Conservation (phyloP, 2,113 vertebrate genomes). For the Chloroceryle aenea region DNA sequence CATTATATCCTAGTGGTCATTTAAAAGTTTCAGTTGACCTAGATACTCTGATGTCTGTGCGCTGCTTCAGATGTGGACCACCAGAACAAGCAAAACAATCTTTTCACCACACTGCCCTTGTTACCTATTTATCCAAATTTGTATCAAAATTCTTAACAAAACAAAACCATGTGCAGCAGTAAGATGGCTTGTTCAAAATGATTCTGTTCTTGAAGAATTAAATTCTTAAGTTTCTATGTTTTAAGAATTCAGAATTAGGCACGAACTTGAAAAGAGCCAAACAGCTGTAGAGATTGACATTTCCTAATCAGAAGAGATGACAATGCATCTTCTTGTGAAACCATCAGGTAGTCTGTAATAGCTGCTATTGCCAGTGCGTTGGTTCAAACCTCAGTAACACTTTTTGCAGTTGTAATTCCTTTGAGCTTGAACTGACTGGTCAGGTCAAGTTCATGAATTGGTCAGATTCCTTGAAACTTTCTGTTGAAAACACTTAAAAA, state of each 20-base stretch:
- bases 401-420: not conserved
- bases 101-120: too few relatives aligned
- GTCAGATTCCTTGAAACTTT: not conserved
- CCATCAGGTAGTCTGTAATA: too few relatives aligned
- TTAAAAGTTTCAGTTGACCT: not conserved
- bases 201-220: not conserved
- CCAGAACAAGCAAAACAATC: not conserved
- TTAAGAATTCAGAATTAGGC: not conserved
- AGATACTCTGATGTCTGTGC: not conserved
- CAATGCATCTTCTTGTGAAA: not conserved
- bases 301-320: not conserved
- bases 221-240: not conserved
- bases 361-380: not conserved
- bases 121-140: not conserved
- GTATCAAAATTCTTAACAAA: not conserved
- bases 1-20: not conserved
- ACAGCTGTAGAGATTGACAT: not conserved
- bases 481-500: not conserved
- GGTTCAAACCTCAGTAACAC: not conserved
- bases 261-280: not conserved
- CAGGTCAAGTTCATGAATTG: not conserved
- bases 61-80: not conserved
- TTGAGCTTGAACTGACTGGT: not conserved
- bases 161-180: not conserved
- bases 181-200: not conserved